Evolutionary conservation across 2,797 vertebrate genomes (phyloP).

Genomic region (Pangasius larnaudii): DNA sequence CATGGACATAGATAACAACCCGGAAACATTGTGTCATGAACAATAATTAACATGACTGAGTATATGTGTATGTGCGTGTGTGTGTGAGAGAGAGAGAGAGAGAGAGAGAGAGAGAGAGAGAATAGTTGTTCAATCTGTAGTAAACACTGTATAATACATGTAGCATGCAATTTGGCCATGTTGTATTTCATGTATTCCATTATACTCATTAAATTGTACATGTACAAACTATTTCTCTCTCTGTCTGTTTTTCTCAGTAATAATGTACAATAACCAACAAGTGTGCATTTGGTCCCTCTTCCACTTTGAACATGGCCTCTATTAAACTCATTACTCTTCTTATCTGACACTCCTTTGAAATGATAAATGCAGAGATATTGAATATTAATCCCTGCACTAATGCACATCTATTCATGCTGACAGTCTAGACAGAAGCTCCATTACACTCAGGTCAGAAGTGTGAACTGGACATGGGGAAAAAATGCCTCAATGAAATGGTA

Average conservation of each 20-base stretch:
- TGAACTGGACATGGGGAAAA: slow-evolving; percentile 29
- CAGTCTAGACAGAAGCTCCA: slow-evolving; percentile 43
- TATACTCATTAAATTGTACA: not conserved
- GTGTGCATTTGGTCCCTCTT: not conserved
- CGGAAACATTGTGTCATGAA: not conserved
- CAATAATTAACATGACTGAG: not conserved
- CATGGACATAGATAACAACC: not conserved
- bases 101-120: not conserved
- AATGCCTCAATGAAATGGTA: not conserved
- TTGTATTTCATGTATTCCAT: not conserved
- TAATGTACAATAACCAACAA: slow-evolving; percentile 4
- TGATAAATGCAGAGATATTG: slow-evolving; percentile 52
- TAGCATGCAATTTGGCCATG: not conserved
- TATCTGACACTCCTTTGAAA: not conserved
- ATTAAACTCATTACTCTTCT: slow-evolving; percentile 7
- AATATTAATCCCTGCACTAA: slow-evolving; percentile 59
- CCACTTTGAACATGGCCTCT: not conserved
- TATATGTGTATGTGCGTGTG: not conserved
- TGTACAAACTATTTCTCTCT: not conserved
- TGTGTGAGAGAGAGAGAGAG: not conserved
- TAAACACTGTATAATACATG: not conserved
- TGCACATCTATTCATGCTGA: slow-evolving; percentile 52
- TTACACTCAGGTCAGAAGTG: slow-evolving; percentile 27
- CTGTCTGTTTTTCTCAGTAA: not conserved
- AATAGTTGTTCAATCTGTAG: not conserved